phyloP scores from a whole-genome alignment of 2,888 invertebrate genomes.

The Epinotia bilunana region DNA sequence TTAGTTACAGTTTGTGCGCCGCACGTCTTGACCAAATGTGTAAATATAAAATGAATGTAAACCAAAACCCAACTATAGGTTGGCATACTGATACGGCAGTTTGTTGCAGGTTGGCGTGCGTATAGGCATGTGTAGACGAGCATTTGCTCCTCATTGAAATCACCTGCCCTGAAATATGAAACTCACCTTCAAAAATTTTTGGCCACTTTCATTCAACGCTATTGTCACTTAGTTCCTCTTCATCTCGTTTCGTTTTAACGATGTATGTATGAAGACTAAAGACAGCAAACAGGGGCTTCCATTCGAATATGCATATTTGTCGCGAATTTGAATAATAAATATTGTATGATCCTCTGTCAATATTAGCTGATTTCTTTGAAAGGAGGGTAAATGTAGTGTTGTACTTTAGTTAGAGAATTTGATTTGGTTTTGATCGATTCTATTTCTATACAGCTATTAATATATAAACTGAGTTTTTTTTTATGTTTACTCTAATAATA shows the following conservation, averaged over 20 bases:
- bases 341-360: slow-evolving; percentile 64
- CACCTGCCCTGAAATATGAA: no score
- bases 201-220: neutral
- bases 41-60: neutral
- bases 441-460: neutral
- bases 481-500: no score
- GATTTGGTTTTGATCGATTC: slow-evolving; percentile 4
- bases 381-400: slow-evolving; percentile 9
- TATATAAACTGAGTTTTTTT: no score
- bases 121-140: no score
- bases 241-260: neutral
- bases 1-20: neutral
- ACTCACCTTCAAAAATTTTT: neutral
- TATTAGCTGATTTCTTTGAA: slow-evolving; percentile 55
- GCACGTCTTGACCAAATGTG: no score
- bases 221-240: neutral
- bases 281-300: slow-evolving; percentile 7
- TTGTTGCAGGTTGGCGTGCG: no score
- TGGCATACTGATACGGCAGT: neutral
- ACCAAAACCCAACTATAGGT: neutral
- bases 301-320: slow-evolving; percentile 53
- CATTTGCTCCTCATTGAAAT: no score
- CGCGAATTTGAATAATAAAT: slow-evolving; percentile 67
- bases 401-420: neutral
- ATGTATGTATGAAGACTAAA: neutral